Evolutionary conservation across 2,888 invertebrate genomes (phyloP).

Genomic region (Microplitis manilae): DNA sequence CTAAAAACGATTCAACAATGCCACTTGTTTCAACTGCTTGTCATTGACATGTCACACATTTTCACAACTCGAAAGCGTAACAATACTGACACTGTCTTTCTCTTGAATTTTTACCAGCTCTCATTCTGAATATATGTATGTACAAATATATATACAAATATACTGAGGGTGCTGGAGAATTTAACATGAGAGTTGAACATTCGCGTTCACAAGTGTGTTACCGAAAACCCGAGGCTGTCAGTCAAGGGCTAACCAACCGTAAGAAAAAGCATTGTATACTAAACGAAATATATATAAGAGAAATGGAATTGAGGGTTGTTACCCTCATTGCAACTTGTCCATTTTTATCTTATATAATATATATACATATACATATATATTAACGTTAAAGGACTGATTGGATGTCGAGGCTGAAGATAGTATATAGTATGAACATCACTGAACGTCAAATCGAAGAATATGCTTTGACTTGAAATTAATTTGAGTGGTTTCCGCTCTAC

Average conservation of each 20-base stretch:
- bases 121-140: constrained; percentile 18
- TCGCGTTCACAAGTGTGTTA: constrained; percentile 52
- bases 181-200: constrained; percentile 22
- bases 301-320: constrained; percentile 62
- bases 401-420: constrained; percentile 58
- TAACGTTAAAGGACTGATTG: constrained; percentile 57
- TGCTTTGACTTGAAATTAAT: constrained; percentile 70
- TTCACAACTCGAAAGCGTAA: constrained; percentile 49
- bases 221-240: constrained; percentile 60
- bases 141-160: not conserved
- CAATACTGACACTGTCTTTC: constrained; percentile 52
- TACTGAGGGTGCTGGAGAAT: constrained; percentile 5
- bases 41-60: constrained; percentile 57
- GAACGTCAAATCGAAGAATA: constrained; percentile 65
- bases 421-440: not conserved
- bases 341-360: constrained; percentile 12
- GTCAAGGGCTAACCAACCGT: constrained; percentile 68
- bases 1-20: constrained; percentile 63
- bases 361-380: constrained; percentile 11
- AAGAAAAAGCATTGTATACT: constrained; percentile 63
- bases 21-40: constrained; percentile 64
- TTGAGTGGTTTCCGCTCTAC: constrained; percentile 67
- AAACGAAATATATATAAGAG: constrained; percentile 60
- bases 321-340: constrained; percentile 27
- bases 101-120: constrained; percentile 16